These are phyloP conservation scores for Vombatus ursinus DNA, from an alignment of 2,113 vertebrate genomes.

Conservation along the genomic window DNA sequence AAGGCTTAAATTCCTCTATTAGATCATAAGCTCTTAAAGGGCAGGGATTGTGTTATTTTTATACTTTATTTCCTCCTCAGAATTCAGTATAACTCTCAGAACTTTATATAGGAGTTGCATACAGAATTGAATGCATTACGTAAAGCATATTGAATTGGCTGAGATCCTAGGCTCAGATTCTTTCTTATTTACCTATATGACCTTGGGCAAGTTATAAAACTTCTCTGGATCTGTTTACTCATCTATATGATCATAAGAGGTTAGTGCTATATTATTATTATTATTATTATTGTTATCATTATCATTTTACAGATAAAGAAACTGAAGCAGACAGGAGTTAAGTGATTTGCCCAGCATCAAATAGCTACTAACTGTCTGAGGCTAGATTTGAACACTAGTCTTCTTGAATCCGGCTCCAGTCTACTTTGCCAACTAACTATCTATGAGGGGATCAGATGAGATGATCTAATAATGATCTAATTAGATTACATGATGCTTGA, in stretches of 20 bases:
- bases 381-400: not conserved
- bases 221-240: not conserved
- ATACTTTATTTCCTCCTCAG: not conserved
- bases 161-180: not conserved
- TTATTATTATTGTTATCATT: too few relatives aligned
- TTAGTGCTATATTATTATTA: too few relatives aligned
- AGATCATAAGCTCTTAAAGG: not conserved
- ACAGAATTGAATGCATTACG: not conserved
- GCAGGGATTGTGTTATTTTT: not conserved
- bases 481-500: not conserved
- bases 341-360: not conserved
- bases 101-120: not conserved
- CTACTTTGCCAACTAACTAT: not conserved
- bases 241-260: not conserved
- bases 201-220: not conserved
- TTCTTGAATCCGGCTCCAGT: not conserved
- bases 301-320: not conserved
- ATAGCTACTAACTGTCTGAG: not conserved
- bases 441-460: not conserved
- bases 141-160: not conserved
- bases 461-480: not conserved
- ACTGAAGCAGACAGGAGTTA: not conserved
- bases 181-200: not conserved
- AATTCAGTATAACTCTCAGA: not conserved
- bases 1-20: not conserved